Conservation (phyloP, 2,888 invertebrate genomes). For the Drosophila bunnanda region DNA sequence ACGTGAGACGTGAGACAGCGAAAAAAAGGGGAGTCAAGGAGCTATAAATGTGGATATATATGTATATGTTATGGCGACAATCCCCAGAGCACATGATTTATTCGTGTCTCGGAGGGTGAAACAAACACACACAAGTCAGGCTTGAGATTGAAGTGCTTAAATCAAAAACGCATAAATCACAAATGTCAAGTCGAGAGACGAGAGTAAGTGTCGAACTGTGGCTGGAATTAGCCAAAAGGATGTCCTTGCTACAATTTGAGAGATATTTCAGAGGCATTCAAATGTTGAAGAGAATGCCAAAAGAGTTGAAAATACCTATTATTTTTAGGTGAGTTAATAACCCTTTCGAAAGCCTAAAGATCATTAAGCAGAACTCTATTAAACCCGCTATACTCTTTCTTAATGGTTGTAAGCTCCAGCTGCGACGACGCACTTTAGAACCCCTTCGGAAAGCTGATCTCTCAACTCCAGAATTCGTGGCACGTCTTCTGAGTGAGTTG, state of each 20-base stretch:
- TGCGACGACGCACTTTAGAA: conserved; percentile 24
- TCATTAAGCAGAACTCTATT: conserved; percentile 10
- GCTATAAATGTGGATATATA: conserved; percentile 4
- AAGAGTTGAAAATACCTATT: background rate
- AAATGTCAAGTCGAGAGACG: conserved; percentile 28
- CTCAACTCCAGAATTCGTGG: conserved; percentile 18
- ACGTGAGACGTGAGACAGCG: conserved; percentile 51
- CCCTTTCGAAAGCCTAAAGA: background rate
- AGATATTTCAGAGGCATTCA: background rate
- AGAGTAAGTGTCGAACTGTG: conserved; percentile 27
- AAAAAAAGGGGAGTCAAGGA: conserved; percentile 14
- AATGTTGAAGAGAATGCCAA: background rate
- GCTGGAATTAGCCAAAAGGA: background rate
- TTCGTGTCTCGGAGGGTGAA: conserved; percentile 26
- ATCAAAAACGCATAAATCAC: conserved; percentile 65
- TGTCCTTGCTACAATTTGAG: background rate
- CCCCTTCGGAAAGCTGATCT: conserved; percentile 30
- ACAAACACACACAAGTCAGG: conserved; percentile 12
- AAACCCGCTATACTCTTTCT: conserved; percentile 20
- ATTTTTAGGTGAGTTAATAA: background rate
- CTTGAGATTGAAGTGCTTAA: conserved; percentile 45
- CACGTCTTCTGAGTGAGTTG: conserved; percentile 13
- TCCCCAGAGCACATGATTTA: conserved; percentile 35
- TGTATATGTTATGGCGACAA: conserved; percentile 15
- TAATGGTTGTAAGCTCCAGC: conserved; percentile 30